Base-by-base conservation (phyloP, 2,113 vertebrate genomes). In the Caretta caretta region DNA sequence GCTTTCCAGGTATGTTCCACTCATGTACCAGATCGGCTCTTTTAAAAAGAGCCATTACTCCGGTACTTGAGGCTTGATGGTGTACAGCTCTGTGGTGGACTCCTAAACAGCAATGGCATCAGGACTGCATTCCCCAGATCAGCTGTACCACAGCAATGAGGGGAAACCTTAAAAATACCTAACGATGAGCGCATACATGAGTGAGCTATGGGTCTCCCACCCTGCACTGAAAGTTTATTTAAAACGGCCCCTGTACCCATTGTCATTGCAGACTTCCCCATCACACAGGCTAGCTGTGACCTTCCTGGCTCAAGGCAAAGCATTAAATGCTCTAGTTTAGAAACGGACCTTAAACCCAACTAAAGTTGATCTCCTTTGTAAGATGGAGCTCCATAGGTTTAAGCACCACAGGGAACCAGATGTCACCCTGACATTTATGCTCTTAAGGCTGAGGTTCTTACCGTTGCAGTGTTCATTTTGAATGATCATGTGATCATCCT, bases 391-490 rank as follows among this genome's bases (percentile, higher is more conserved):
- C 5, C 54, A 9, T 48, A 14, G 9, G 11, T n/a, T 51, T 14
- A 10, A 42, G 27, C 11, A 82, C 25, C 31, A 38, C 38, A 24
- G n/a, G 4, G 14, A 24, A 88, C 3, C 13, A 27, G 9, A 25
- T 29, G 5, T 49, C 46, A 17, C 16, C 8, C 59, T 1, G 5
- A 79, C 24, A 16, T 5, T 6, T 24, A 29, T 56, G 29, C 38
- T 76, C 83, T 10, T 22, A 25, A 1, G 1, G 1, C 3, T 25
- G 31, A 85, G 57, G 20, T n/a, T 88, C 99, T 96, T 96, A 99
- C 99, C 99, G 19, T 99, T 99, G 96, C 99, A 99, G 94, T 99
- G 99, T 24, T 99, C 99, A 20, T 99, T 99, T 94, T 99, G 99
- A 95, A 99, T 99, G 83, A 99, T 98, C 99, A 99, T 99, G 93